A percentile compares a stretch with the other conserved stretches of the same genome.
These are phyloP conservation scores for Leptosomus discolor DNA, from an alignment of 2,113 vertebrate species.

Conservation along the genomic window DNA sequence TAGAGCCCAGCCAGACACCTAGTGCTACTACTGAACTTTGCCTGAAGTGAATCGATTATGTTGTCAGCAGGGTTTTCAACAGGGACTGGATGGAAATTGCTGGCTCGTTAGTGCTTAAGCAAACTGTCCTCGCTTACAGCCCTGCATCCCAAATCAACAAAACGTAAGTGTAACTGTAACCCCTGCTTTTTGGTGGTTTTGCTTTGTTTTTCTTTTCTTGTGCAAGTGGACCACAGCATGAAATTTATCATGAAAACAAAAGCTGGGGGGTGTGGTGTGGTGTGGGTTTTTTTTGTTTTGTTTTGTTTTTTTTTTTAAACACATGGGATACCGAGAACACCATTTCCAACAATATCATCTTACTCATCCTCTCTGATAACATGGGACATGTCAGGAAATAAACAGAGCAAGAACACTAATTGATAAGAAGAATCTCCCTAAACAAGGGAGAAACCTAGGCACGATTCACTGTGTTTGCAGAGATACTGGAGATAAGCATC, in stretches of 20 bases:
- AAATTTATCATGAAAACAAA: not conserved
- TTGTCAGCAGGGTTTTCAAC: not conserved
- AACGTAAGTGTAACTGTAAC: not conserved
- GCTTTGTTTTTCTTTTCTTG: not conserved
- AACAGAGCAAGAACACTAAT: not conserved
- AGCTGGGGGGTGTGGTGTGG: not conserved
- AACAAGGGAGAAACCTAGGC: not conserved
- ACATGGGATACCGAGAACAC: not conserved
- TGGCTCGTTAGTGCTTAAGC: not conserved
- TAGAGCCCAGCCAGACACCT: rapidly evolving
- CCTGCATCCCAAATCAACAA: not conserved
- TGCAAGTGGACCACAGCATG: not conserved
- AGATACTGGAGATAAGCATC: not conserved
- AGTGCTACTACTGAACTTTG: not conserved
- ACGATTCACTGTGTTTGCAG: not conserved
- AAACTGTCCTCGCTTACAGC: not conserved
- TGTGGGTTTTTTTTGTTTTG: not conserved
- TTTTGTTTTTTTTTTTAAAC: not conserved
- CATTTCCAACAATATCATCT: not conserved
- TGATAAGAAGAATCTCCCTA: not conserved
- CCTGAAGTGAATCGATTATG: not conserved
- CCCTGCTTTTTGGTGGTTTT: not conserved
- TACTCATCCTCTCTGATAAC: not conserved
- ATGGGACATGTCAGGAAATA: not conserved
- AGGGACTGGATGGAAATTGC: not conserved